Percentiles rank a stretch among this genome's conserved stretches.
phyloP scores from a whole-genome alignment of 1,140 invertebrate genomes.

The Ceratitis capitata region DNA sequence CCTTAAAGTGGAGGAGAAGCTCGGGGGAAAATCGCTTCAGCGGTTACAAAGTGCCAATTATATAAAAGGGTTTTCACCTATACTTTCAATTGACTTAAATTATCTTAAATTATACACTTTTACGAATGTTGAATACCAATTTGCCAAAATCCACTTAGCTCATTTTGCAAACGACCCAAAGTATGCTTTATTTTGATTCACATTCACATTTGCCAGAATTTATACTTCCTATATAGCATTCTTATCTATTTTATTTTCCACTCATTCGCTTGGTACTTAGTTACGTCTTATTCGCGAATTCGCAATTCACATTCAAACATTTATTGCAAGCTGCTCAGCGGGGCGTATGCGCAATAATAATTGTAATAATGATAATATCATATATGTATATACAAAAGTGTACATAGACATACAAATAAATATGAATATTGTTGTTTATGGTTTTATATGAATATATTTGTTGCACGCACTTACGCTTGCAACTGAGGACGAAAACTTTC shows the following conservation, averaged over 20 bases:
- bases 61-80: too few species aligned
- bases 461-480: neutral
- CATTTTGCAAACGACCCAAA: too few species aligned
- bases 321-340: slow-evolving; percentile 27
- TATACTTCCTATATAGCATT: neutral
- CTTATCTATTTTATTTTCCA: neutral
- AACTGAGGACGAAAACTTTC: neutral
- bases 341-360: slow-evolving; percentile 30
- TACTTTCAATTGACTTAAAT: too few species aligned
- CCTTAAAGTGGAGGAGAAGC: too few species aligned
- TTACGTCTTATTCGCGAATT: neutral
- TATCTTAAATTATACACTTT: too few species aligned
- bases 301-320: slow-evolving; percentile 13
- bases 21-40: too few species aligned
- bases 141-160: too few species aligned
- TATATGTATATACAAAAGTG: neutral
- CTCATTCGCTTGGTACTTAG: neutral
- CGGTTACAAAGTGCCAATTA: too few species aligned
- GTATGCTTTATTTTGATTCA: too few species aligned
- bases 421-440: neutral
- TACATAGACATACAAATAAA: too few species aligned
- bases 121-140: too few species aligned
- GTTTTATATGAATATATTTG: slow-evolving; percentile 30
- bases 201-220: neutral
- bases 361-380: slow-evolving; percentile 34